Conservation (phyloP, 23 tunicate genomes). For the Styela clava region DNA sequence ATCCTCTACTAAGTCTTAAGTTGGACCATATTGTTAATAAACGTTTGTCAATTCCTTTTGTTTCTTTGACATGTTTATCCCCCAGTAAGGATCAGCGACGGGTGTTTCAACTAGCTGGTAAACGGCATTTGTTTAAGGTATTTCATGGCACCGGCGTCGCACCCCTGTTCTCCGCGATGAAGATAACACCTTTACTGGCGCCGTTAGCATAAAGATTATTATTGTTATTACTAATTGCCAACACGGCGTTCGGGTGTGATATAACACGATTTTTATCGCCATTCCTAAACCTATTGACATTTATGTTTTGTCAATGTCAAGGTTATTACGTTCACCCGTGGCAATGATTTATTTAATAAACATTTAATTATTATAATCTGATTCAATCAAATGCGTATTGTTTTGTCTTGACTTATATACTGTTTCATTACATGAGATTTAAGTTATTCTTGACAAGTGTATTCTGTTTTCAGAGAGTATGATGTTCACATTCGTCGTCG, state of each 20-base stretch:
- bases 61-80: neutral
- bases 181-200: slow-evolving; percentile 23
- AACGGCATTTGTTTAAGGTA: slow-evolving; percentile 20
- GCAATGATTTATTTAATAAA: neutral
- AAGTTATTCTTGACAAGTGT: too few relatives aligned
- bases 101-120: neutral
- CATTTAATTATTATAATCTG: too few relatives aligned
- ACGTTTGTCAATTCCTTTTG: neutral
- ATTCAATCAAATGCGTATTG: too few relatives aligned
- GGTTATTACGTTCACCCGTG: neutral
- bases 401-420: too few relatives aligned
- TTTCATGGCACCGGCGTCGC: slow-evolving; percentile 21
- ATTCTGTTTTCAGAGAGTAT: too few relatives aligned
- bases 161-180: slow-evolving; percentile 5
- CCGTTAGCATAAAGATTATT: slow-evolving; percentile 25
- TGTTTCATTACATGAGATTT: too few relatives aligned
- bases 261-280: slow-evolving; percentile 8
- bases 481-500: too few relatives aligned
- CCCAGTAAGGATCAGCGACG: neutral
- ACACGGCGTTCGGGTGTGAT: slow-evolving; percentile 21
- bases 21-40: neutral
- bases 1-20: neutral
- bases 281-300: neutral
- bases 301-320: neutral
- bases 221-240: slow-evolving; percentile 27